Conservation (phyloP, 2,888 invertebrate species). For the Drosophila buzzatii region DNA sequence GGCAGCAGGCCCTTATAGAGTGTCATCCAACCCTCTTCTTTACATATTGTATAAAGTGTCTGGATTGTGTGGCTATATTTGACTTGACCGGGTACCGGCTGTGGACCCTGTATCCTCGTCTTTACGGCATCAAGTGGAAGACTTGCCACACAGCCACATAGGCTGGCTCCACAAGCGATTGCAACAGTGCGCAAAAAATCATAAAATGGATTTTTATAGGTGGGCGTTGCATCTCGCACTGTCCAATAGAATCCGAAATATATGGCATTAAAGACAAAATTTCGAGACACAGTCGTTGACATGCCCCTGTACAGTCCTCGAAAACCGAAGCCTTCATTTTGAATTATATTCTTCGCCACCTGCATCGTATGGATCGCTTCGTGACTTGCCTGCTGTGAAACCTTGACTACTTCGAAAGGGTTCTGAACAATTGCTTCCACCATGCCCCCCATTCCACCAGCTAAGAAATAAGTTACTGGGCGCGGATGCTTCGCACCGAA, state of each 20-base stretch:
- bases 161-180: not conserved
- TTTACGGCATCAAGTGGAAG: not conserved
- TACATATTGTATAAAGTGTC: not conserved
- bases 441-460: not conserved
- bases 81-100: not conserved
- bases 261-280: not conserved
- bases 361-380: not conserved
- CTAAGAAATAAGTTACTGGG: not conserved
- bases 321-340: not conserved
- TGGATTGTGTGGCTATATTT: not conserved
- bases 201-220: not conserved
- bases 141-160: not conserved
- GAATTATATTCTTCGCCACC: not conserved
- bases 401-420: not conserved
- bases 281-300: not conserved
- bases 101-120: slow-evolving; percentile 1
- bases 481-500: not conserved
- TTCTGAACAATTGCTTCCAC: not conserved
- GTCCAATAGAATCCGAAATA: not conserved
- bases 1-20: not conserved
- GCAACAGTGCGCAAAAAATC: not conserved
- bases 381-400: not conserved
- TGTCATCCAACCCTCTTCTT: not conserved
- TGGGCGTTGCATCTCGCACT: not conserved
- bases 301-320: not conserved